These are phyloP conservation scores for Nixonia krombeini DNA, from an alignment of 1,140 invertebrate genomes.

Conservation along the genomic window DNA sequence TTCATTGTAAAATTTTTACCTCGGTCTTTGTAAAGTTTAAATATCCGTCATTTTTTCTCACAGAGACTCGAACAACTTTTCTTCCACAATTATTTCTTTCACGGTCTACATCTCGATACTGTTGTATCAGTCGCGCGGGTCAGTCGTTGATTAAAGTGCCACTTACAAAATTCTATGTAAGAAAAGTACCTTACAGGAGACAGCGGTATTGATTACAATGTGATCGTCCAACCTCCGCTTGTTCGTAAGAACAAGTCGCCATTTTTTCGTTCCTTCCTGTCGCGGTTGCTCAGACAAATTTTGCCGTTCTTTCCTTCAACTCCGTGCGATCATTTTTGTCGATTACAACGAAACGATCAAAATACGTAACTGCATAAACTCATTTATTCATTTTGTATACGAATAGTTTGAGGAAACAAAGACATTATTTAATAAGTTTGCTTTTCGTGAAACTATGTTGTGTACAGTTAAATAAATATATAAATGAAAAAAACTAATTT, in stretches of 20 bases:
- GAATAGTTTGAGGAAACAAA: too few species aligned
- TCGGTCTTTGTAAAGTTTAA: not conserved
- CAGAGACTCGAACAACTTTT: too few species aligned
- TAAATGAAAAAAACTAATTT: too few species aligned
- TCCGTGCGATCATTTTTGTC: too few species aligned
- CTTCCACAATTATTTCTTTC: not conserved
- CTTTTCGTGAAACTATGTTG: too few species aligned
- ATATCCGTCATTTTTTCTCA: not conserved
- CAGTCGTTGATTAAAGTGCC: not conserved
- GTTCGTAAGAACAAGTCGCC: slow-evolving; percentile 31
- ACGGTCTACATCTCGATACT: not conserved
- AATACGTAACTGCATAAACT: too few species aligned
- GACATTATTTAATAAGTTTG: too few species aligned
- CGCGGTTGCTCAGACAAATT: not conserved
- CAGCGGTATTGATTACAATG: slow-evolving; percentile 50
- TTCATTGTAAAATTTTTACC: not conserved
- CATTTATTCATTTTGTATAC: too few species aligned
- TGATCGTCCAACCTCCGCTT: slow-evolving; percentile 33
- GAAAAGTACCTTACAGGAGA: slow-evolving; percentile 8
- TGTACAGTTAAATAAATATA: too few species aligned
- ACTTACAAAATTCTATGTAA: not conserved
- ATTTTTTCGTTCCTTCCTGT: slow-evolving; percentile 39
- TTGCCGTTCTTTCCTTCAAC: not conserved
- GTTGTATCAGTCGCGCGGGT: too few species aligned
- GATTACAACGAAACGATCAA: too few species aligned